These are phyloP conservation scores for Rhyacichthys aspro DNA, from an alignment of 2,797 vertebrate genomes.

Conservation along the genomic window DNA sequence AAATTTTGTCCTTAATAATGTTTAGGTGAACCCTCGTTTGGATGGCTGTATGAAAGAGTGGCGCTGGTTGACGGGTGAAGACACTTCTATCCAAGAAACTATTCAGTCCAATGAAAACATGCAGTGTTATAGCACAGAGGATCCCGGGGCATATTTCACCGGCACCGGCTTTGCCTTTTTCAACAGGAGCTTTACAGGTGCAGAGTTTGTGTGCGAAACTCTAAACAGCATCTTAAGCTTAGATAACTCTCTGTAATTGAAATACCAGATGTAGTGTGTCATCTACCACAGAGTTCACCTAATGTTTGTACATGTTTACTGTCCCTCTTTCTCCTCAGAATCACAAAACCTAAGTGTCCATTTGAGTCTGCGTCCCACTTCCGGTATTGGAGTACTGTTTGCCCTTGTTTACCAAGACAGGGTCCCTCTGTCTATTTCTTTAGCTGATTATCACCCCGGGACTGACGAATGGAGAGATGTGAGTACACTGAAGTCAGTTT, in stretches of 20 bases:
- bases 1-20: background rate
- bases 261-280: background rate
- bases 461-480: conserved; percentile 89
- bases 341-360: conserved; percentile 84
- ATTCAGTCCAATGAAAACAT: conserved; percentile 88
- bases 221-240: background rate
- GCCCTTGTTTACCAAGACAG: conserved; percentile 85
- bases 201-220: conserved; percentile 23
- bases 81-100: conserved; percentile 90
- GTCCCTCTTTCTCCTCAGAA: conserved; percentile 46
- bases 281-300: background rate
- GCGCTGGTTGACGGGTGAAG: conserved; percentile 93
- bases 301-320: conserved; percentile 17
- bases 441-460: conserved; percentile 89
- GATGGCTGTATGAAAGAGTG: conserved; percentile 95
- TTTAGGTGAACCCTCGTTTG: conserved; percentile 92
- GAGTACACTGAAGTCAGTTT: conserved; percentile 48
- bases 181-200: conserved; percentile 85
- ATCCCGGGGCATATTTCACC: conserved; percentile 88
- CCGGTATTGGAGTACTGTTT: conserved; percentile 88
- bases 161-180: conserved; percentile 89
- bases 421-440: conserved; percentile 87
- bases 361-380: conserved; percentile 85
- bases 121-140: conserved; percentile 89
- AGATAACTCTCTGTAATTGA: conserved; percentile 15